Base-by-base conservation (phyloP, 2,797 vertebrate species). In the Megalops cyprinoides region DNA sequence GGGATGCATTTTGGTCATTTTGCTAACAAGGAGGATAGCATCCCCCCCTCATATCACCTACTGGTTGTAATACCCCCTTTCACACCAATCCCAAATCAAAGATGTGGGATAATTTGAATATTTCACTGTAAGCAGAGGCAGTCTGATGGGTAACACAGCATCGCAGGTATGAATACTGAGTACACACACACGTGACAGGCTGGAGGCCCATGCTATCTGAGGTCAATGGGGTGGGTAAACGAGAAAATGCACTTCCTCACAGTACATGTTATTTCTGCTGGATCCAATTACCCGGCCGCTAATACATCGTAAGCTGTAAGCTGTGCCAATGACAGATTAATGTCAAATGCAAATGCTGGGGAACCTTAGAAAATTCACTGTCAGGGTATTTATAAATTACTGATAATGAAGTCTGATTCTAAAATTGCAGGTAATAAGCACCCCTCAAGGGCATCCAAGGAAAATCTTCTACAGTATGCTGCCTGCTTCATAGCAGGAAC, bases 201-300 rank as follows among this genome's bases (percentile, higher is more conserved):
- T 25, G 15, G 25, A 37, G 28, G 18, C 60, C 18, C 65, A 58
- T 5, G 12, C 55, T 18, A 58, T n/a, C n/a, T 23, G 55, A 58
- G 55, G 23, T n/a, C 55, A 20, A 55, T 23, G n/a, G 56, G 3
- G 56, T 25, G 25, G 56, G 56, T 25, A 25, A 60, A 84, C 37
- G 85, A 86, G 84, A 85, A 87, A 87, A 88, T 84, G 77, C 87
- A 84, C 76, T 83, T 83, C 87, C 92, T 88, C 85, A 83, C 85
- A 62, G 67, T 62, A 42, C 48, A 79, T 87, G 91, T 89, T 89
- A 92, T 95, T 89, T 90, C 84, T 88, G 87, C 87, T 84, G 84
- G 89, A 93, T 92, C 86, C 90, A 90, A 91, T 92, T 91, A 94
- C 83, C 90, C 88, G 78, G 86, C 90, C 84, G 92, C 87, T 89